Percentiles rank a stretch among this genome's conserved stretches.
Conservation (phyloP, 1,140 invertebrate species). For the Zaprionus capensis region DNA sequence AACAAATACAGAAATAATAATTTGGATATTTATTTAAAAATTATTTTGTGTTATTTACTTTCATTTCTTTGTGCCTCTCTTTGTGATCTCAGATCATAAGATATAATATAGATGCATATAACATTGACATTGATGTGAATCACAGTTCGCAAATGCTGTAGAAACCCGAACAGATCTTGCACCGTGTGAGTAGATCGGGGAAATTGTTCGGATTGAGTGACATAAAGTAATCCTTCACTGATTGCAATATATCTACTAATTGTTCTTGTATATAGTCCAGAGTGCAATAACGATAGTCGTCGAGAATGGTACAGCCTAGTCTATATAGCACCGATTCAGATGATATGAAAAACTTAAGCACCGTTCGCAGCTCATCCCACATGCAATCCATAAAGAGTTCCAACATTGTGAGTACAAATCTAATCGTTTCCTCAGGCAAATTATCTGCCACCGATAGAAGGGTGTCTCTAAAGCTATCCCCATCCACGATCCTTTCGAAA, state of each 20-base stretch:
- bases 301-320: constrained; percentile 36
- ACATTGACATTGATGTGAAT: not conserved
- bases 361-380: constrained; percentile 35
- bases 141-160: constrained; percentile 40
- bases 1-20: constrained; percentile 56
- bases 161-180: constrained; percentile 45
- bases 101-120: too few species aligned
- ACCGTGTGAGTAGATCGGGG: constrained; percentile 16
- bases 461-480: constrained; percentile 45
- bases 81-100: too few species aligned
- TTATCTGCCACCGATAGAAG: constrained; percentile 35
- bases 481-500: constrained; percentile 46
- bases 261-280: not conserved
- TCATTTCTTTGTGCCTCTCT: not conserved
- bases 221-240: constrained; percentile 41
- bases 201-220: constrained; percentile 64
- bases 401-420: constrained; percentile 32
- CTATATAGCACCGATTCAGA: constrained; percentile 56
- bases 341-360: constrained; percentile 52
- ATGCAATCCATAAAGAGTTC: constrained; percentile 41
- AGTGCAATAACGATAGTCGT: not conserved
- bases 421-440: constrained; percentile 14
- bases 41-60: constrained; percentile 16
- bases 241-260: constrained; percentile 15
- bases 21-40: constrained; percentile 57